Base-by-base conservation (phyloP, 2,113 vertebrate species). In the Petromus typicus region DNA sequence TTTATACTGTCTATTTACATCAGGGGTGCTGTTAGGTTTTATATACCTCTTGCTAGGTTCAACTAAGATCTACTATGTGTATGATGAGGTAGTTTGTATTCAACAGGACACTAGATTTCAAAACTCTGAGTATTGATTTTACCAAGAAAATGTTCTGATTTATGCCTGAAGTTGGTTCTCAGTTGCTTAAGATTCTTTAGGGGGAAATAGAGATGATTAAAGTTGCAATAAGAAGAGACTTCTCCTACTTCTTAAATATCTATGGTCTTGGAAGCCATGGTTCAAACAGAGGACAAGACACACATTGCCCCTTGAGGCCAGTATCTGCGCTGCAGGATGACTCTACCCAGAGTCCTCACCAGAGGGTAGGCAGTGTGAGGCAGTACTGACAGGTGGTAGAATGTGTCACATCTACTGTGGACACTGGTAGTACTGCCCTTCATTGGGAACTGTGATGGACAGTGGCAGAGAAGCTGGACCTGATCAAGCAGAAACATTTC, bases 61-160 rank as follows among this genome's bases (percentile, higher is more conserved):
- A 87, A 83, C 78, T 79, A 94, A 95, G 61, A 79, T 92, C 81
- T 86, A 93, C 88, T 14, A 86, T 16, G 2, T 71, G 30, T 51
- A 63, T 92, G 95, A 97, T 96, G 73, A 95, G 69, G 40, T 95
- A 71, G 93, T 92, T 97, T 97, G 91, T 89, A 95, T 95, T 97
- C 95, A 95, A 71, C 7, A 91, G 66, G 82, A 90, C 40, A 20
- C 56, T 45, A 61, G 67, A 30, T 80, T 93, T 83, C 93, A 94
- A 95, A 96, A 94, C 51, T 86, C 23, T 89, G 59, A 79, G 86
- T 89, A 97, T 95, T 94, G 94, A 96, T 95, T 97, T 94, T 90
- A 86, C 78, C 63, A 75, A 67, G 54, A 96, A 95, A 90, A 93
- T 69, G 25, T 64, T 96, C 43, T 95, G 73, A 95, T 86, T 96